Evolutionary conservation across 2,888 invertebrate species (phyloP), one percentile per base, ranked within the genome.

Genomic region (Philaethria dido): DNA sequence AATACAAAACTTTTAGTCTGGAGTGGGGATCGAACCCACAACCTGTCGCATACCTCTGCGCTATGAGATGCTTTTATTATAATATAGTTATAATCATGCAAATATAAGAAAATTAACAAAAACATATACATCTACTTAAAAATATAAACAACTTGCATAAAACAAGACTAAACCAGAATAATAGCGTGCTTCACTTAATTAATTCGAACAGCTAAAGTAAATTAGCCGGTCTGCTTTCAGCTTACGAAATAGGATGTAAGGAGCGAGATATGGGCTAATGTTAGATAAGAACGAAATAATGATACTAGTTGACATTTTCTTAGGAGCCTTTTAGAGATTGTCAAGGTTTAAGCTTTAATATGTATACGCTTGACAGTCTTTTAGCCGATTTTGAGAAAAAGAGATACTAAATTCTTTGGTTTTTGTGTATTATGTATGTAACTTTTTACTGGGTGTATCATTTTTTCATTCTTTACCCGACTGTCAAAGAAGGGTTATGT

Each of bases 111-210:
- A 25, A 0, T 22, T 22, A 14, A 13, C n/a, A 48, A 13, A 22
- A 9, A 29, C 8, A 8, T 42, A 5, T 42, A 14, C 18, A 14
- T 57, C 20, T 4, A 25, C 57, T 57, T 22, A 42, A 42, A 57
- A 42, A 22, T 22, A 16, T 42, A 57, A 57, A 39, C 57, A 42
- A 25, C 29, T 36, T 25, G 22, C 39, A 20, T 29, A 50, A 65
- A 50, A 44, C 48, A 18, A 60, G 33, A 60, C 62, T 66, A 70
- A 68, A 65, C 47, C 68, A 65, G 64, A 70, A 60, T 65, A 65
- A 70, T 70, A 63, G 68, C 62, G 18, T 18, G 68, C 68, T 70
- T 65, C 57, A 22, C 33, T 33, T 60, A 65, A 70, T 68, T 70
- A 70, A 68, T 68, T 65, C 57, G 52, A 33, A 39, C 44, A 42